Evolutionary conservation across 2,113 vertebrate genomes (phyloP), one percentile per base, ranked within the genome.

Genomic region (Astatotilapia flaviijosephi): DNA sequence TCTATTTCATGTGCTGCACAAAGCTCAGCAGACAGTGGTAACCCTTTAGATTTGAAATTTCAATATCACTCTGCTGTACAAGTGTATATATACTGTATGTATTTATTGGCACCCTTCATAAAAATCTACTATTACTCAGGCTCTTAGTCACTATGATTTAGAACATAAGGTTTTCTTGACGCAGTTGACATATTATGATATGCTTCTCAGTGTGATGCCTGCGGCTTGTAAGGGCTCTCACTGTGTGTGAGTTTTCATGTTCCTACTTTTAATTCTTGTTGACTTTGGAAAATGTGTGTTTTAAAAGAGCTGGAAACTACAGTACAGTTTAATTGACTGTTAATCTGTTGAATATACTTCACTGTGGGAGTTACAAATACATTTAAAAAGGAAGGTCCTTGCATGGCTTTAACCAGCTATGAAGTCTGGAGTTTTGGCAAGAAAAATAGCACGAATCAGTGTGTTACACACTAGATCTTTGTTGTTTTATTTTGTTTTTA

Each of bases 161-260:
- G 89, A 86, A 75, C 70, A 49, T 19, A 49, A 58, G 82, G 82
- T 53, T 83, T 91, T 83, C 10, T 86, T 35, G 88, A 86, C 37
- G 49, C 68, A 37, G 37, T 80, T 91, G 86, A 86, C 89, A 87
- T 91, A 90, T 89, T 65, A 81, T 68, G 70, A 83, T 51, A 79
- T 47, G 23, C 14, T 87, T 42, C 75, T 87, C 35, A 47, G 15
- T 75, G 47, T 40, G 51, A 12, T 81, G 53, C 88, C 82, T 83
- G 23, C 85, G 23, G 49, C 82, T 54, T 75, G 15, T 49, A 31
- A 77, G 26, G 6, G 26, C 42, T 77, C 15, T 77, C 10, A 42
- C 40, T 19, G 21, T 82, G 79, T 55, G 70, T 62, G n/a, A 70
- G 31, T 31, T 88, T 80, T 79, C 62, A 35, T 54, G 53, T 28